Conservation (phyloP, 2,797 vertebrate species). For the Selene dorsalis region DNA sequence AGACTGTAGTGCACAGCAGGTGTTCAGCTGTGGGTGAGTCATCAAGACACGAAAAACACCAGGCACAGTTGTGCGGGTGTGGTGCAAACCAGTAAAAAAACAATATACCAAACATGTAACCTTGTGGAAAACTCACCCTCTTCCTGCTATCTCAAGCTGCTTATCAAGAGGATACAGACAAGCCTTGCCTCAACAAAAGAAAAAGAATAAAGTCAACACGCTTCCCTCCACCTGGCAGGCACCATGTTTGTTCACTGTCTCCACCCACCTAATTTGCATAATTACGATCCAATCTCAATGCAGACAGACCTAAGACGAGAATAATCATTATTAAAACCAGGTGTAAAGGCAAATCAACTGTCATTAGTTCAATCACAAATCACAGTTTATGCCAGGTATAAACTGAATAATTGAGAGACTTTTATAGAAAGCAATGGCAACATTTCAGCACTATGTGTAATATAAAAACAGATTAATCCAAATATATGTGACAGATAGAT, state of each 20-base stretch:
- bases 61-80: not conserved
- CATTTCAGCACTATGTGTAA: not conserved
- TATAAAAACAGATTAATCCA: constrained; percentile 7
- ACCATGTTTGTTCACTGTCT: not conserved
- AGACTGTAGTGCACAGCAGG: constrained; percentile 4
- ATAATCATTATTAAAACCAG: not conserved
- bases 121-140: not conserved
- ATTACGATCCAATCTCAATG: not conserved
- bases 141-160: not conserved
- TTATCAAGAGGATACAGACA: not conserved
- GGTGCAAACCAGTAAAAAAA: constrained; percentile 2
- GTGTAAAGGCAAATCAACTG: constrained; percentile 3
- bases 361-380: not conserved
- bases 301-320: not conserved
- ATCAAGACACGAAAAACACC: not conserved
- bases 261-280: not conserved
- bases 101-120: not conserved
- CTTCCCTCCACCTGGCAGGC: not conserved
- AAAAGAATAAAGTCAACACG: not conserved
- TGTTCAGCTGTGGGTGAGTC: constrained; percentile 6
- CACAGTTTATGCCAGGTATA: not conserved
- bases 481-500: not conserved
- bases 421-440: not conserved
- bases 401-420: not conserved
- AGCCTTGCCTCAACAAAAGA: not conserved